Conservation (phyloP, 2,113 vertebrate genomes). For the Anarhynchus alexandrinus region DNA sequence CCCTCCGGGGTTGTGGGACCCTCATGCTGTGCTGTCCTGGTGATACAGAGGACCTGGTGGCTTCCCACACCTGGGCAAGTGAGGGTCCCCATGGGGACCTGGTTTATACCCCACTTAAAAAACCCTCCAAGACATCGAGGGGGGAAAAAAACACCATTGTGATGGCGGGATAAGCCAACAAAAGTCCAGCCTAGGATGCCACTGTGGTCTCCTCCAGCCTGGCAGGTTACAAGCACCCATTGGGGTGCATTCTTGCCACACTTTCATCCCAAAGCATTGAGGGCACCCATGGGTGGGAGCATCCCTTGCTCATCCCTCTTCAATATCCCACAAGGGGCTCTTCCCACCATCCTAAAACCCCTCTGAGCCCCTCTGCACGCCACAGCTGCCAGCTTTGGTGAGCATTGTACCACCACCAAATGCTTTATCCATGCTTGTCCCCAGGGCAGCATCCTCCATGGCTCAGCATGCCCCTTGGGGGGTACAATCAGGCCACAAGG, state of each 20-base stretch:
- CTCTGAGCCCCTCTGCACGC: background rate
- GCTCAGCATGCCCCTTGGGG: background rate
- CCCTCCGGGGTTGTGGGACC: too few species aligned
- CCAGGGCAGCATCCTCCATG: rapidly evolving
- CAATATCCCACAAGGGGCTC: background rate
- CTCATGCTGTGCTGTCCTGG: rapidly evolving
- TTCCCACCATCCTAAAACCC: background rate
- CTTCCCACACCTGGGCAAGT: background rate
- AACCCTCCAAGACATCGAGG: rapidly evolving
- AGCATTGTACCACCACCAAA: background rate
- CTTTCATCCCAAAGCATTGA: background rate
- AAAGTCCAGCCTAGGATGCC: background rate
- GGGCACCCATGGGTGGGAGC: background rate
- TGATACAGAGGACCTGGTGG: rapidly evolving
- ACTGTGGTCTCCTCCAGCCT: background rate
- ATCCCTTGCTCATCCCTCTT: background rate
- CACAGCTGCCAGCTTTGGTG: rapidly evolving
- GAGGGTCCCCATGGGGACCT: background rate
- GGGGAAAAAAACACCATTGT: background rate
- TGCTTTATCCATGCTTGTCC: background rate
- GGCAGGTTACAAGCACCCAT: background rate
- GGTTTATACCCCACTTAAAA: background rate
- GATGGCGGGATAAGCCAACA: background rate
- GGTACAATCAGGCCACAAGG: background rate
- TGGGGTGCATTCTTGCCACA: background rate